A percentile compares a stretch with the other conserved stretches of the same genome.
Evolutionary conservation across 2,888 invertebrate species (phyloP).

Genomic region (Acronicta alni): DNA sequence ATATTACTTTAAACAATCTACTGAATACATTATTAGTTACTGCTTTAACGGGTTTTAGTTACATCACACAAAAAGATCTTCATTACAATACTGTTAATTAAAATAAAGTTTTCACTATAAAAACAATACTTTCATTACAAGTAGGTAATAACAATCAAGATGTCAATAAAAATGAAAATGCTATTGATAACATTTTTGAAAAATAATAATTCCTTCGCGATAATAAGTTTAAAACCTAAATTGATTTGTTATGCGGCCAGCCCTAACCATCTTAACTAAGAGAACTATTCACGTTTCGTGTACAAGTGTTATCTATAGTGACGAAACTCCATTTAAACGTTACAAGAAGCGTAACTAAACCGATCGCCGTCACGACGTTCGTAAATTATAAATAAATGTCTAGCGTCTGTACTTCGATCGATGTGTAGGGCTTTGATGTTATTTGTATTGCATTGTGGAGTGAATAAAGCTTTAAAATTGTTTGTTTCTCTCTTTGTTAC

Average conservation of each 20-base stretch:
- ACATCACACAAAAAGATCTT: neutral
- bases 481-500: constrained; percentile 5
- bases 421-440: constrained; percentile 54
- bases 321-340: constrained; percentile 77
- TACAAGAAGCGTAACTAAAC: constrained; percentile 75
- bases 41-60: too few species aligned
- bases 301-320: constrained; percentile 79
- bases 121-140: too few species aligned
- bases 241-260: constrained; percentile 16
- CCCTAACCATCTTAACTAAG: constrained; percentile 60
- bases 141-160: too few species aligned
- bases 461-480: constrained; percentile 20
- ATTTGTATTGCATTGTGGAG: constrained; percentile 24
- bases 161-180: too few species aligned
- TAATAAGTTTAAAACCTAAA: neutral
- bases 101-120: too few species aligned
- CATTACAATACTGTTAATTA: too few species aligned
- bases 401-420: constrained; percentile 63
- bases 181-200: neutral
- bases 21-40: too few species aligned
- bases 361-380: constrained; percentile 76
- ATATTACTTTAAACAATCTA: too few species aligned
- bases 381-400: constrained; percentile 74
- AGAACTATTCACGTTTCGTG: constrained; percentile 71
- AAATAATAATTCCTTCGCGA: too few species aligned